Base-by-base conservation (phyloP, 2,113 vertebrate genomes). In the Elachura formosa region DNA sequence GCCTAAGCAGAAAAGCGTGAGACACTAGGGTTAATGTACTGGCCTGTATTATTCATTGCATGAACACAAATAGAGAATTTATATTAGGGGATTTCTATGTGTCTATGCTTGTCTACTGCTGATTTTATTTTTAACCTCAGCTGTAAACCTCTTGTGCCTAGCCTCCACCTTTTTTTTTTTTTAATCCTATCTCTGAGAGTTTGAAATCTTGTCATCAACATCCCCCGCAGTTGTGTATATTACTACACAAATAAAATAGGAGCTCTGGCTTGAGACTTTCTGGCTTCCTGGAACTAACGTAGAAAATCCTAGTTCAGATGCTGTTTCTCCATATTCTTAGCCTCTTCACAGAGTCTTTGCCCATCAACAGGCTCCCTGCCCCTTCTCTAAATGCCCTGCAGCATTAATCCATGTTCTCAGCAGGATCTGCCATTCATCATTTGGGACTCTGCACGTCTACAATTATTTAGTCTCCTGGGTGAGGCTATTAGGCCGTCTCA, bases 111-210 rank as follows among this genome's bases (percentile, higher is more conserved):
- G 55, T 83, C 6, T 83, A 15, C 31, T 89, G 66, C 49, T 5
- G 41, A 55, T 26, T 76, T 94, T 93, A 93, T 94, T 96, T 95
- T 94, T 96, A 94, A 94, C 89, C 26, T 93, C 64, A 54, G 78
- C 85, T 2, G 0, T 90, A 96, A 95, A 84, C 46, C 56, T 92
- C 68, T 71, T 64, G 26, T 88, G 85, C 62, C 41, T 54, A 20
- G 41, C 12, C 63, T 14, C 31, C 9, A 33, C 14, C 12, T 31
- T 41, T 71, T 71, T 12, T 48, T 59, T 66, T 24, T 58, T 48
- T 61, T 26, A 77, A 95, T 87, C 78, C 10, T 24, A n/a, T 92
- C 66, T 79, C 58, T 87, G 59, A 80, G 85, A 95, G 73, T 83
- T 62, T 84, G 92, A 43, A 56, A 59, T 89, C 54, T 84, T 45